Base-by-base conservation (phyloP, 2,113 vertebrate species). In the Synchiropus splendidus region DNA sequence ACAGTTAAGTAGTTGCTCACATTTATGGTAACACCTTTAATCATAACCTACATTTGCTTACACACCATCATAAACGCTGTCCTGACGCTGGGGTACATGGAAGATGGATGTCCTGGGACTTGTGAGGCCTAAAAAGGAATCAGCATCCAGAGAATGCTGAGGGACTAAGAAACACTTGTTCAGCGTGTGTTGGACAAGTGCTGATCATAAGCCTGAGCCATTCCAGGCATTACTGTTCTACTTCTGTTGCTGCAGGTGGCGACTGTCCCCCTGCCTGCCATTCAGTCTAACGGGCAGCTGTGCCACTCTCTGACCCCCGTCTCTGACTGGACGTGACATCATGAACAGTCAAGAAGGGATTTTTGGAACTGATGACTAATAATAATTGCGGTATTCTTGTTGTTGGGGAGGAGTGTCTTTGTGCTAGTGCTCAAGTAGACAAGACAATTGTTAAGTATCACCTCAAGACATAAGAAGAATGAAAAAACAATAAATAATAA, bases 121-220 rank as follows among this genome's bases (percentile, higher is more conserved):
- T 8, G 8, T 2, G 13, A 17, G 48, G 30, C 27, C n/a, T 12
- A 56, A 54, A 64, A 50, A 48, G 32, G 18, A 18, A 16, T 42
- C 12, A 55, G 50, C 52, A 61, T 74, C n/a, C 39, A 0, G 36
- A 41, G 62, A 75, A 68, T 75, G 64, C 47, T 0, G 52, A 36
- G 31, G 51, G 68, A 48, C 61, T 51, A 36, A 57, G 53, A 68
- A 55, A 70, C 68, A 66, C 67, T 64, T 58, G 61, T 36, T 38
- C 32, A 30, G 16, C 31, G 51, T 46, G 59, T 64, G 59, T 62
- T 56, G 42, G 2, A 11, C 49, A 50, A 71, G 70, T 52, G 51
- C 45, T 49, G 50, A 60, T 63, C 4, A 5, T 48, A 47, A 51
- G 31, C 31, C 44, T 15, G 46, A 51, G 45, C 50, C 63, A 62